Evolutionary conservation across 2,888 invertebrate species (phyloP), one percentile per base, ranked within the genome.

Genomic region (Epinotia brunnichana): DNA sequence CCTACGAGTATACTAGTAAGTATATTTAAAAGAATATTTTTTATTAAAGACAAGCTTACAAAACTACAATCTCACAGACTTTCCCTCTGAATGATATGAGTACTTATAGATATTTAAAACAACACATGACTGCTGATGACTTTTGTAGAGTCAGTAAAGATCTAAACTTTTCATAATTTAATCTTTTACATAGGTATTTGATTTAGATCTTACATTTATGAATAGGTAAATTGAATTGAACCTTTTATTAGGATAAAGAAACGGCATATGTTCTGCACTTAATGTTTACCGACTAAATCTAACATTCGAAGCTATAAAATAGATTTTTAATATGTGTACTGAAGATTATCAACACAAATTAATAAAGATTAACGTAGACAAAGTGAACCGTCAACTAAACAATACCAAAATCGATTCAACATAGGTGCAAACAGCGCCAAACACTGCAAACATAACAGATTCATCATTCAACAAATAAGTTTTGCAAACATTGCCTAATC

Each of bases 401-500:
- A 77, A 80, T 80, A 76, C 76, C 69, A 62, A n/a, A 61, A 56
- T 62, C 17, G 44, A 62, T 72, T 72, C 48, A 68, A 57, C 61
- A 70, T 63, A 17, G 41, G 44, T 48, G 57, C 57, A 70, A n/a
- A n/a, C n/a, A n/a, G n/a, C n/a, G n/a, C n/a, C n/a, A n/a, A n/a
- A n/a, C n/a, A n/a, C n/a, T 48, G 57, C 57, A 70, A 57, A 48
- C 56, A 70, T 51, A 63, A 63, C 57, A 51, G 63, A 63, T 63
- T 84, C 80, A 88, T 92, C 90, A 89, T 79, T 85, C 82, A 84
- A 87, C 84, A 87, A 89, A 88, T 87, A 83, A 86, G 84, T 88
- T 88, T 84, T 79, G 85, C 88, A 90, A 89, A 90, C 88, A 87
- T 80, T 77, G 78, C 82, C 77, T 87, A 88, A 90, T 91, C 88